Base-by-base conservation (phyloP, 2,113 vertebrate genomes). In the Clinocottus analis region DNA sequence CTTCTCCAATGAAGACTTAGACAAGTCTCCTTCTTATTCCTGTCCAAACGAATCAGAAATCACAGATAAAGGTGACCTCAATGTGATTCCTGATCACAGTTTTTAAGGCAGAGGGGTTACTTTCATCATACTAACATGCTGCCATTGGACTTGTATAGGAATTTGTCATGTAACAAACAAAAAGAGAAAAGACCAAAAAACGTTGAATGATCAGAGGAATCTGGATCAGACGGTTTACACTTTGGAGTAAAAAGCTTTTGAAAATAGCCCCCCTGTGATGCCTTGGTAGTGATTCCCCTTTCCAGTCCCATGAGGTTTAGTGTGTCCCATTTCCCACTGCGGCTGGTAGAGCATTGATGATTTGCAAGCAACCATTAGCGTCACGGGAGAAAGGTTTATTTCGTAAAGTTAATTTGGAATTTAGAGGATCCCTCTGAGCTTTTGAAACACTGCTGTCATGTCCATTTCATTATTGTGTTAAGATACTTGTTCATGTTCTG, bases 201-300 rank as follows among this genome's bases (percentile, higher is more conserved):
- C 2, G 3, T 23, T 7, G 25, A 21, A 63, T 5, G 17, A 78
- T 60, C 3, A 63, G 7, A 66, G 47, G 68, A 91, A 64, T 87
- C 68, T 27, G 35, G 45, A 91, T 71, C 47, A 78, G 68, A 80
- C 87, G 87, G 85, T 91, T 56, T 66, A 84, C 91, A 94, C 94
- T 94, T 92, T 93, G 93, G 94, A 95, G 93, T 94, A 93, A 94
- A 90, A 93, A 88, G 92, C 92, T 92, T 93, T 91, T 95, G 94
- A 94, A 95, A 94, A 93, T 94, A 94, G 92, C 94, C 93, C 94
- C 94, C 93, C 92, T 85, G 87, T 86, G 87, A 90, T 69, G 77
- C 90, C 84, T 88, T 41, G 10, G 39, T 86, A 87, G 87, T 79
- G 47, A 67, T 27, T 72, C 87, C 87, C 63, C 62, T 60, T 51